A percentile compares a stretch with the other conserved stretches of the same genome.
phyloP scores from a whole-genome alignment of 2,888 invertebrate species.

The Criorhina ranunculi region DNA sequence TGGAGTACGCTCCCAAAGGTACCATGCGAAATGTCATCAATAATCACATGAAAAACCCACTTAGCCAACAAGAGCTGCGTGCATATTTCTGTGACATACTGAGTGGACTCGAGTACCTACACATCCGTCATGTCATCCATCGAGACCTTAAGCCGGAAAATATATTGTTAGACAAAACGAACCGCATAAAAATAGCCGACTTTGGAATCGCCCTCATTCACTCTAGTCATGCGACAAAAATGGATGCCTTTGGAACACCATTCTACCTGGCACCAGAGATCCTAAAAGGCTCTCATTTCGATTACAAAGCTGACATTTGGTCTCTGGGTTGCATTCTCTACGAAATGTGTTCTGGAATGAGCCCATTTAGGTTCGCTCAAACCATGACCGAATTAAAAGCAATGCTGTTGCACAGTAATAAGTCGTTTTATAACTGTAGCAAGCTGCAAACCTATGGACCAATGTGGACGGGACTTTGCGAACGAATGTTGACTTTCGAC shows the following conservation, averaged over 20 bases:
- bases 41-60: slow-evolving; percentile 33
- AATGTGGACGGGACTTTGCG: slow-evolving; percentile 80
- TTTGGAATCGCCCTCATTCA: slow-evolving; percentile 86
- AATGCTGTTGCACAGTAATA: slow-evolving; percentile 39
- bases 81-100: slow-evolving; percentile 84
- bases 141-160: slow-evolving; percentile 91
- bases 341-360: slow-evolving; percentile 85
- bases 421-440: slow-evolving; percentile 77
- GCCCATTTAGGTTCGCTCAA: slow-evolving; percentile 79
- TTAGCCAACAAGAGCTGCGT: slow-evolving; percentile 78
- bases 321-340: slow-evolving; percentile 90
- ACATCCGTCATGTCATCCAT: slow-evolving; percentile 85
- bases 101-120: slow-evolving; percentile 83
- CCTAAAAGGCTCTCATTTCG: slow-evolving; percentile 88
- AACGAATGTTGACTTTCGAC: slow-evolving; percentile 81
- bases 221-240: slow-evolving; percentile 56
- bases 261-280: slow-evolving; percentile 91
- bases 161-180: slow-evolving; percentile 88
- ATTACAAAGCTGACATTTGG: slow-evolving; percentile 91
- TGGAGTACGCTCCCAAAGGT: slow-evolving; percentile 83
- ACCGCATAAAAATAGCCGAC: slow-evolving; percentile 90
- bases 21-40: slow-evolving; percentile 81
- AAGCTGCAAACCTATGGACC: slow-evolving; percentile 78
- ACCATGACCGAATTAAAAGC: slow-evolving; percentile 77
- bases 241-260: slow-evolving; percentile 87